Base-by-base conservation (phyloP, 2,113 vertebrate genomes). In the Apeltes quadracus region DNA sequence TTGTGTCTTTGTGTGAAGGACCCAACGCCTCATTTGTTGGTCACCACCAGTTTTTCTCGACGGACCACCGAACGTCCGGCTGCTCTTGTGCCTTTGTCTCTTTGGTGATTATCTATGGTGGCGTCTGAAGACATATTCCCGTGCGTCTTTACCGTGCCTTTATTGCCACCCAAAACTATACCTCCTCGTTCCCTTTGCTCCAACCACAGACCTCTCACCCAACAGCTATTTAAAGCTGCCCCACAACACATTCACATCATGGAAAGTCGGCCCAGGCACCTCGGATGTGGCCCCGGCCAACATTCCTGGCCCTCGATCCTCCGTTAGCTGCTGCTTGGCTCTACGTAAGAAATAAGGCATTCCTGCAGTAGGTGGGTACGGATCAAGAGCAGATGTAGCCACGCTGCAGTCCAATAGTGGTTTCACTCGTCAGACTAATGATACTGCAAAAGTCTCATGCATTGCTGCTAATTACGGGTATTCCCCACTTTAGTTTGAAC, bases 201-300 rank as follows among this genome's bases (percentile, higher is more conserved):
- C 43, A 27, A 89, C 83, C 79, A 16, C 69, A 85, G 57, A 54
- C 61, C 29, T 64, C 25, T 74, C 89, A 89, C 73, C 72, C 68
- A 50, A 55, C 73, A 7, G 76, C 88, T 93, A 94, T 94, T 94
- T 92, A 91, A 91, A 91, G 88, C 78, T 67, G 51, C 72, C 69
- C 57, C 79, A 83, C 75, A 72, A 91, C 90, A 84, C 84, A 22
- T 75, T 87, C 55, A 6, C 90, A 94, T 93, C 92, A 92, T 92
- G 92, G 93, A 92, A 93, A 93, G 81, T 89, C 64, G 11, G 79
- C 72, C 53, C 72, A 78, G 79, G 80, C 83, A 87, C 79, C 86
- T 91, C 83, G 51, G 87, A 88, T 88, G 86, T 83, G 63, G 77
- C 85, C 57, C 59, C 23, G 50, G 87, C 81, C 81, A 81, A 84